These are phyloP conservation scores for Lordiphosa stackelbergi DNA, from an alignment of 1,140 invertebrate species.

Conservation along the genomic window DNA sequence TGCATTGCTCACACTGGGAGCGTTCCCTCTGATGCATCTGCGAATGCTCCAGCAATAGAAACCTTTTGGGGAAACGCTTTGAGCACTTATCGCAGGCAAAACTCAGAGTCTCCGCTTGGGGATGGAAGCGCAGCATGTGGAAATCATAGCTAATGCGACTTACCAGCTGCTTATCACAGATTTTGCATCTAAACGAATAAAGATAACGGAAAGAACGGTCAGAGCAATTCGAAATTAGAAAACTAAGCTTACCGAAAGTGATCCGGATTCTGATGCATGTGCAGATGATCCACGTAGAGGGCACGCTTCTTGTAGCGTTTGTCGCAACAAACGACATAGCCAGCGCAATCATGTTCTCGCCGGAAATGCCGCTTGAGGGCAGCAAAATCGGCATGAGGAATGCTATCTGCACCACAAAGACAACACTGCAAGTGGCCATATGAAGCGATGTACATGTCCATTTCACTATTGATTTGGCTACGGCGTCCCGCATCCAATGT, in stretches of 20 bases:
- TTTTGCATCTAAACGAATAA: slow-evolving; percentile 27
- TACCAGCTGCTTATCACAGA: slow-evolving; percentile 36
- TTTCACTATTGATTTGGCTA: slow-evolving; percentile 12
- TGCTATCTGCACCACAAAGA: slow-evolving; percentile 16
- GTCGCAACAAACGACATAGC: slow-evolving; percentile 48
- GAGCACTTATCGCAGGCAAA: slow-evolving; percentile 48
- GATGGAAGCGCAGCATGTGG: slow-evolving; percentile 44
- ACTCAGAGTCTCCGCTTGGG: slow-evolving; percentile 31
- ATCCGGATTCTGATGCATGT: slow-evolving; percentile 47
- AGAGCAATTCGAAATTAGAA: background rate
- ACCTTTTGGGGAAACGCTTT: slow-evolving; percentile 44
- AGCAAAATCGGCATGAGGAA: slow-evolving; percentile 22
- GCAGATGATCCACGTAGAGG: slow-evolving; percentile 53
- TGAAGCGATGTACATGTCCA: slow-evolving; percentile 28
- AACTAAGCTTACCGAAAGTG: slow-evolving; percentile 32
- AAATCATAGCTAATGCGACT: slow-evolving; percentile 42
- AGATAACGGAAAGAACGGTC: background rate
- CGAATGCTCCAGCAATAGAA: slow-evolving; percentile 35
- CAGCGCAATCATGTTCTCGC: slow-evolving; percentile 26
- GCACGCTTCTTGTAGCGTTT: slow-evolving; percentile 44
- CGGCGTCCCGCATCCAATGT: background rate
- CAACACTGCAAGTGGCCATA: slow-evolving; percentile 32
- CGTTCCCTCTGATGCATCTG: slow-evolving; percentile 45
- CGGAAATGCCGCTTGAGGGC: slow-evolving; percentile 39
- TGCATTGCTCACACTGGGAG: slow-evolving; percentile 40